Evolutionary conservation across 2,888 invertebrate genomes (phyloP).

Genomic region (Aspidiotus destructor): DNA sequence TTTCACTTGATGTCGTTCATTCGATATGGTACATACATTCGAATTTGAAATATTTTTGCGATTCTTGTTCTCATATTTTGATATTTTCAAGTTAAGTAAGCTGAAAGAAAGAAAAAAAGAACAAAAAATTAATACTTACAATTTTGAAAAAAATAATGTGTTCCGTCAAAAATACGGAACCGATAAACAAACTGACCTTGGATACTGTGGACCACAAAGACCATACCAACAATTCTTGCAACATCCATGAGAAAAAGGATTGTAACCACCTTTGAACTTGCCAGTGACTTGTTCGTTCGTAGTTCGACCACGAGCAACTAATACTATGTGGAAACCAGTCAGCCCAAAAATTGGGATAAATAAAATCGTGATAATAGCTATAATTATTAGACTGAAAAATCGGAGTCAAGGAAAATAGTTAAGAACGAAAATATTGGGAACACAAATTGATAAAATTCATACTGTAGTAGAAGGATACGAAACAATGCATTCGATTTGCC

Average conservation of each 20-base stretch:
- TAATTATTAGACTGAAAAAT: constrained; percentile 65
- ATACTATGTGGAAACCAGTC: constrained; percentile 94
- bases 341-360: constrained; percentile 95
- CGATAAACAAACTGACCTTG: constrained; percentile 58
- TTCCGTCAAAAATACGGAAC: background rate
- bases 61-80: constrained; percentile 20
- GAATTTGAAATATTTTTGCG: constrained; percentile 17
- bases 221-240: constrained; percentile 90
- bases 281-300: constrained; percentile 99
- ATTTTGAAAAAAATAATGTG: background rate
- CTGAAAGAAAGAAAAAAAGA: constrained; percentile 8
- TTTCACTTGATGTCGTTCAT: constrained; percentile 52
- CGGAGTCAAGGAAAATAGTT: constrained; percentile 18
- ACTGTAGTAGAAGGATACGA: constrained; percentile 40
- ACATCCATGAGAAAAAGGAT: constrained; percentile 95
- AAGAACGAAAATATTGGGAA: constrained; percentile 36
- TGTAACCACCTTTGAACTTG: constrained; percentile 96
- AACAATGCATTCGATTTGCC: constrained; percentile 53
- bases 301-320: constrained; percentile 91
- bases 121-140: background rate
- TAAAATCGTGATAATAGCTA: constrained; percentile 78
- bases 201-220: constrained; percentile 93
- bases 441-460: background rate
- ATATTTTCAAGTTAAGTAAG: constrained; percentile 26
- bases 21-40: constrained; percentile 26